Conservation (phyloP, 2,113 vertebrate genomes). For the Odocoileus virginianus region DNA sequence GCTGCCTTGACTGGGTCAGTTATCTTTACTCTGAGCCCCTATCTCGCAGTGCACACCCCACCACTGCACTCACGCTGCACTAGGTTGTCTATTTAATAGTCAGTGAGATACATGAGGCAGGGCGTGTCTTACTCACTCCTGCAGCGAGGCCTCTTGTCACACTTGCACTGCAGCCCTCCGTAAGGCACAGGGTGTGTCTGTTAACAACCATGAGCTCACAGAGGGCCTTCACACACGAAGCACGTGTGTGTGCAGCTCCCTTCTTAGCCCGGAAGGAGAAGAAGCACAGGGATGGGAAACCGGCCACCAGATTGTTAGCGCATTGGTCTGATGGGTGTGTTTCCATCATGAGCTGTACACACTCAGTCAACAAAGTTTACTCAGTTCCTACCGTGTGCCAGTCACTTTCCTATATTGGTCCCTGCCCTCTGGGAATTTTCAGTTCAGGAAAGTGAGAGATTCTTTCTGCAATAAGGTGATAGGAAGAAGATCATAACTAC, state of each 20-base stretch:
- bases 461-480: neutral
- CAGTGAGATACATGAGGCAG: neutral
- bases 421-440: neutral
- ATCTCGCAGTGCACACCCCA: neutral
- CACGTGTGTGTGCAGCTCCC: too few relatives aligned
- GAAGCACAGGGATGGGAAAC: neutral
- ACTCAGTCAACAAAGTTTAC: neutral
- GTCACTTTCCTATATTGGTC: neutral
- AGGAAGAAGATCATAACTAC: neutral
- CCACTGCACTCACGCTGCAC: neutral
- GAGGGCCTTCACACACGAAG: neutral
- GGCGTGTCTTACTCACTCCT: neutral
- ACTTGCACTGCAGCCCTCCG: neutral
- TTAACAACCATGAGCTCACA: accelerated
- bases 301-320: accelerated
- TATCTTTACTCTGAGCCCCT: neutral
- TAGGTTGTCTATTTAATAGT: neutral
- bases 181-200: neutral
- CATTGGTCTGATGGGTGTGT: accelerated
- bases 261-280: neutral
- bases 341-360: neutral
- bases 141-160: neutral
- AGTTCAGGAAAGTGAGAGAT: neutral
- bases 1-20: too few relatives aligned
- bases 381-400: neutral